phyloP scores from a whole-genome alignment of 2,888 invertebrate species.

The Oligia strigilis region DNA sequence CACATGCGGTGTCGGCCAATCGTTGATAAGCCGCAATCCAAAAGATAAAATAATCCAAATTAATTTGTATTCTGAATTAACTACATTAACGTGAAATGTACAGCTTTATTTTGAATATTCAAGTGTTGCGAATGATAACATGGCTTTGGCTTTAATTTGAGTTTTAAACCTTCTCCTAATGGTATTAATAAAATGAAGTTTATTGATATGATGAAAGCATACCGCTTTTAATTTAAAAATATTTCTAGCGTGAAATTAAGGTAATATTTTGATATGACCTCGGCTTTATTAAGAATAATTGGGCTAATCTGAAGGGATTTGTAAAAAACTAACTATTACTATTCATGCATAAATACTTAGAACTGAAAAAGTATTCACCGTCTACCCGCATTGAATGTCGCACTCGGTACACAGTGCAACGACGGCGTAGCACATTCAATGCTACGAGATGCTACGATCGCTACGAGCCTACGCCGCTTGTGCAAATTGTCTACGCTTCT shows the following conservation, averaged over 20 bases:
- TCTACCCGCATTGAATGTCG: conserved; percentile 30
- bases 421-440: conserved; percentile 48
- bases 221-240: not conserved
- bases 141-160: conserved; percentile 3
- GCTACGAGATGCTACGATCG: conserved; percentile 58
- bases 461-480: conserved; percentile 57
- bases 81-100: conserved; percentile 13
- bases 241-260: not conserved
- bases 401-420: conserved; percentile 33
- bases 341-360: conserved; percentile 1
- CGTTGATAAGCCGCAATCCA: conserved; percentile 48
- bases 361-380: conserved; percentile 18
- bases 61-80: conserved; percentile 32
- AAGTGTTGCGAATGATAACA: conserved; percentile 24
- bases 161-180: not conserved
- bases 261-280: not conserved
- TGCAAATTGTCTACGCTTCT: conserved; percentile 54
- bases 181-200: not conserved
- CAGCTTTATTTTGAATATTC: conserved; percentile 19
- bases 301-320: not conserved
- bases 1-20: conserved; percentile 42
- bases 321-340: not conserved
- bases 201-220: not conserved
- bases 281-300: not conserved
- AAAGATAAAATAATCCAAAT: conserved; percentile 43